A percentile compares a stretch with the other conserved stretches of the same genome.
Evolutionary conservation across 1,140 invertebrate genomes (phyloP).

Genomic region (Stegodyphus dumicola): DNA sequence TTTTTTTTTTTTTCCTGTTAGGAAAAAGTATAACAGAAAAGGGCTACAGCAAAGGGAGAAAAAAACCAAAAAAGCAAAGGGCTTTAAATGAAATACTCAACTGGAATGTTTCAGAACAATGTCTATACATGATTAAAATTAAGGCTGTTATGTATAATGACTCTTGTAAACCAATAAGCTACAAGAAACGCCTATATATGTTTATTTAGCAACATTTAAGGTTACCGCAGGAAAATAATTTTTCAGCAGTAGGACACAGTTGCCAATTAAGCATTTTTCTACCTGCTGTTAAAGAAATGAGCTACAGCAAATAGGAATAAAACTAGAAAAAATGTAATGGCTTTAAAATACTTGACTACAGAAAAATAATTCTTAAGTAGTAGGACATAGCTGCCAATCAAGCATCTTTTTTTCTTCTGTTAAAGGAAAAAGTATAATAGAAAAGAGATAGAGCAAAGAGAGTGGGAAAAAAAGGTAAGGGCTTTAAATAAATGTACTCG

Average conservation of each 20-base stretch:
- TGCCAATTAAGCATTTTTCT: not conserved
- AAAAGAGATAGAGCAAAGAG: not conserved
- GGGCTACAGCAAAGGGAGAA: too few relatives aligned
- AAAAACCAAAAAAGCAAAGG: too few relatives aligned
- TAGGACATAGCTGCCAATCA: too few relatives aligned
- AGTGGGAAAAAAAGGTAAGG: not conserved
- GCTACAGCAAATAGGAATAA: not conserved
- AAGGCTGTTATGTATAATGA: not conserved
- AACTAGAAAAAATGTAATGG: too few relatives aligned
- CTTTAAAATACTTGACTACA: too few relatives aligned
- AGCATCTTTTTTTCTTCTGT: too few relatives aligned
- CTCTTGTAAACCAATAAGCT: not conserved
- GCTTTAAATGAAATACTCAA: too few relatives aligned
- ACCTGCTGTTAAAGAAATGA: too few relatives aligned
- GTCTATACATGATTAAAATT: not conserved
- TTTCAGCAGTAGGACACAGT: not conserved
- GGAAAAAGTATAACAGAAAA: too few relatives aligned
- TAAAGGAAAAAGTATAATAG: not conserved
- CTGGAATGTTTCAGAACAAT: too few relatives aligned
- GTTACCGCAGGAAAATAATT: not conserved
- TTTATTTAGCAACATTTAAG: constrained; percentile 9
- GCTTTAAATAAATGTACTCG: not conserved
- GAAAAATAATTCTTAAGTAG: too few relatives aligned
- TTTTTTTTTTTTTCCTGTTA: too few relatives aligned
- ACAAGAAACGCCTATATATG: not conserved